Conservation (phyloP, 2,113 vertebrate genomes). For the Glareola pratincola region DNA sequence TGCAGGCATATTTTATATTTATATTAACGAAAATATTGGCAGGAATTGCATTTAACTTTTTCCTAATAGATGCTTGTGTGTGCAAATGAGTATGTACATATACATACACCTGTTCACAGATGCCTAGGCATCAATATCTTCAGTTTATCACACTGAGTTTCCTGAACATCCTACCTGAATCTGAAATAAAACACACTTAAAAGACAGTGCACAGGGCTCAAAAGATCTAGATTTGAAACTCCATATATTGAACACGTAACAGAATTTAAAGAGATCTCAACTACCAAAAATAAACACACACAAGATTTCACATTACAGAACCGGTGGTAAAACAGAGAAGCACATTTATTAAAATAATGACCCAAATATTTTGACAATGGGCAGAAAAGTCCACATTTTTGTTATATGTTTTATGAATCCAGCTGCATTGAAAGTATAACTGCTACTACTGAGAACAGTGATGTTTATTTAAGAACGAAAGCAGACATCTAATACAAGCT, state of each 20-base stretch:
- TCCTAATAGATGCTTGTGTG: not conserved
- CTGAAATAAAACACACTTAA: not conserved
- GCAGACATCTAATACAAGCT: not conserved
- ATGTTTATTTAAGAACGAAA: not conserved
- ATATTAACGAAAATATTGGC: not conserved
- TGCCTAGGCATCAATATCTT: not conserved
- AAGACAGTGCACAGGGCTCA: not conserved
- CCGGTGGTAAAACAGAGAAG: not conserved
- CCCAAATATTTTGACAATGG: not conserved
- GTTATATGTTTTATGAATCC: not conserved
- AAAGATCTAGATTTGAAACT: not conserved
- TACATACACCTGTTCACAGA: not conserved
- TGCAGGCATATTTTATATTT: not conserved
- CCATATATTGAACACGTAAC: not conserved
- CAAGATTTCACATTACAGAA: not conserved
- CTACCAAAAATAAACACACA: not conserved
- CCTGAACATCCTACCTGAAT: not conserved
- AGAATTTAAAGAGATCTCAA: not conserved
- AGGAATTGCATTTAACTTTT: not conserved
- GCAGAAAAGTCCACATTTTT: not conserved
- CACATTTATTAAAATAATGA: not conserved
- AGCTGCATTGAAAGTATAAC: not conserved
- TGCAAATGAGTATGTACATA: fast-evolving
- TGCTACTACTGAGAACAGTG: not conserved
- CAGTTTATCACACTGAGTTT: not conserved